Conservation (phyloP, 2,797 vertebrate species). For the Stomatorhinus walkeri region DNA sequence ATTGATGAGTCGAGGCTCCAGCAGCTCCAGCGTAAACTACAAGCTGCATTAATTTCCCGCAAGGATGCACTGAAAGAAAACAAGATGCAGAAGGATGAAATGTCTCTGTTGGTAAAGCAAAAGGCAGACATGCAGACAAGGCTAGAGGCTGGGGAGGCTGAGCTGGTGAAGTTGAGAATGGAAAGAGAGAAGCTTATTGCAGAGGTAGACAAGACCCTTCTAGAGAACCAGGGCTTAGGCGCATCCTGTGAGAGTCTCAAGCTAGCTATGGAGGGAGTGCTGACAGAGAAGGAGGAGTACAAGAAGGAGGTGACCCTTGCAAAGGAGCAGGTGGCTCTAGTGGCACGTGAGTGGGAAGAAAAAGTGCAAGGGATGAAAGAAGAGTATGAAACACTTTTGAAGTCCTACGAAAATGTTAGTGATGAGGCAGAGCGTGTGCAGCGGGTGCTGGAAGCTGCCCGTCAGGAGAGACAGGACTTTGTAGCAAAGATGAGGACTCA, state of each 20-base stretch:
- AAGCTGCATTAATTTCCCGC: constrained; percentile 90
- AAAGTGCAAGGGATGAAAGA: constrained; percentile 77
- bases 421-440: constrained; percentile 83
- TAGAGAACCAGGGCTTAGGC: constrained; percentile 77
- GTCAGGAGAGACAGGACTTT: constrained; percentile 83
- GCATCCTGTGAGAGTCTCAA: constrained; percentile 84
- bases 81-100: constrained; percentile 72
- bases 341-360: constrained; percentile 66
- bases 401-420: constrained; percentile 92
- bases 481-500: constrained; percentile 58
- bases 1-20: constrained; percentile 57
- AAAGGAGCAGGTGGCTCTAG: constrained; percentile 56
- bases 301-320: constrained; percentile 61
- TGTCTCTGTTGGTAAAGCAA: constrained; percentile 53
- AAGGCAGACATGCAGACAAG: constrained; percentile 56
- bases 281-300: constrained; percentile 71
- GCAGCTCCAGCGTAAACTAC: constrained; percentile 84
- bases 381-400: constrained; percentile 91
- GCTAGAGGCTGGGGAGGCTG: constrained; percentile 43
- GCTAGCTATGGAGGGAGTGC: constrained; percentile 66
- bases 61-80: constrained; percentile 86
- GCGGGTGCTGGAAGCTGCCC: constrained; percentile 72
- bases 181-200: constrained; percentile 71
- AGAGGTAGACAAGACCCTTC: constrained; percentile 70
- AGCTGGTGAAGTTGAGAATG: constrained; percentile 61